These are phyloP conservation scores for Platysteira castanea DNA, from an alignment of 2,113 vertebrate species.

Conservation along the genomic window DNA sequence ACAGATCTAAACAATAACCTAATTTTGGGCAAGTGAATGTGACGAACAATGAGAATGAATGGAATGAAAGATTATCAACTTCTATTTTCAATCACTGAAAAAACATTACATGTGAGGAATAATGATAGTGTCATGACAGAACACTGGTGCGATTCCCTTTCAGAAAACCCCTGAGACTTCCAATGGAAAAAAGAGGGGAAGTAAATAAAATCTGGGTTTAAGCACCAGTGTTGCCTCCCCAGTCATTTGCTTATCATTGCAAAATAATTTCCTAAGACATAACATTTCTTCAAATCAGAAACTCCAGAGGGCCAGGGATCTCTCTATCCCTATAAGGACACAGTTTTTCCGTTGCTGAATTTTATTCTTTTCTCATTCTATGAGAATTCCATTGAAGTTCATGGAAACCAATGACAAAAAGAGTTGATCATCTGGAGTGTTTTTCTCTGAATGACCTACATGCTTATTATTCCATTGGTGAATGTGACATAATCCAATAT, in stretches of 20 bases:
- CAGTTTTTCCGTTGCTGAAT: not conserved
- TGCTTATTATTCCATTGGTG: not conserved
- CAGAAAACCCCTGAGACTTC: not conserved
- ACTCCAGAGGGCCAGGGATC: too few species aligned
- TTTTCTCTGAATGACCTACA: not conserved
- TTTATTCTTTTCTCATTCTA: not conserved
- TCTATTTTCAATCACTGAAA: not conserved
- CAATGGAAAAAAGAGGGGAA: not conserved
- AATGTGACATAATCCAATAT: not conserved
- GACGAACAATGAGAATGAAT: not conserved
- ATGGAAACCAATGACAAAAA: not conserved
- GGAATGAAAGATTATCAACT: not conserved
- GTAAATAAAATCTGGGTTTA: not conserved
- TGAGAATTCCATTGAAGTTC: not conserved
- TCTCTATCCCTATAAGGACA: not conserved
- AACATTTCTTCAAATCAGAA: not conserved
- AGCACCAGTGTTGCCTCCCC: not conserved
- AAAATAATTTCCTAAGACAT: not conserved
- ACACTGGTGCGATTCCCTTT: not conserved
- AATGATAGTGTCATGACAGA: not conserved
- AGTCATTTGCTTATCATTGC: not conserved
- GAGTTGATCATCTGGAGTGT: not conserved
- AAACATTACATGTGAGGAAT: not conserved
- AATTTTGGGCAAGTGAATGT: not conserved
- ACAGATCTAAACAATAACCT: not conserved